Conservation (phyloP, 2,797 vertebrate genomes). For the Galago senegalensis region DNA sequence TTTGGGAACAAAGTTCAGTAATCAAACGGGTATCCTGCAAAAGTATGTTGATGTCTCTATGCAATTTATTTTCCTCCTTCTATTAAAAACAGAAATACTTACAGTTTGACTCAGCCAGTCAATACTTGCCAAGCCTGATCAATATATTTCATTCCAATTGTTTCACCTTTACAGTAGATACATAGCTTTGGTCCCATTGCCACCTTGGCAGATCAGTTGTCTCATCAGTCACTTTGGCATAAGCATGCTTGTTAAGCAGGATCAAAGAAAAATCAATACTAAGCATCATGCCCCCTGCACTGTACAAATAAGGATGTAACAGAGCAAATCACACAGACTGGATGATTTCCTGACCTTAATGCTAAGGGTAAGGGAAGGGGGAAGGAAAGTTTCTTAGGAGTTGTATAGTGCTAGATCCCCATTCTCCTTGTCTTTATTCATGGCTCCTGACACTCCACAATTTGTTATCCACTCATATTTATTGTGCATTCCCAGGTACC, state of each 20-base stretch:
- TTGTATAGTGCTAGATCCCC: not conserved
- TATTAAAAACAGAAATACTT: slow-evolving; percentile 38
- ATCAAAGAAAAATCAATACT: slow-evolving; percentile 76
- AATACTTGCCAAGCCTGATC: slow-evolving; percentile 10
- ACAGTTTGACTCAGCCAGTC: slow-evolving; percentile 75
- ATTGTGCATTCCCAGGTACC: not conserved
- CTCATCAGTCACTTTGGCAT: slow-evolving; percentile 77
- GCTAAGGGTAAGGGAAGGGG: not conserved
- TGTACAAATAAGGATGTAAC: not conserved
- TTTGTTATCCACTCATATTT: slow-evolving; percentile 65
- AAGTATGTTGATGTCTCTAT: not conserved
- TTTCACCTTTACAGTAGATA: slow-evolving; percentile 50
- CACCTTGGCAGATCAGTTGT: slow-evolving; percentile 70
- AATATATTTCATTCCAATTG: slow-evolving; percentile 73
- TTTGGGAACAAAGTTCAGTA: not conserved
- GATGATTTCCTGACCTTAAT: slow-evolving; percentile 44
- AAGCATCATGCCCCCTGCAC: slow-evolving; percentile 10
- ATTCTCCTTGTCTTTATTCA: slow-evolving; percentile 51
- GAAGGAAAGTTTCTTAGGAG: not conserved
- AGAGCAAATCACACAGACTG: not conserved
- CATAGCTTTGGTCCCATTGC: slow-evolving; percentile 57
- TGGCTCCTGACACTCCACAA: not conserved
- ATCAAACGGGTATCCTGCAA: not conserved
- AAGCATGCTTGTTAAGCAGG: slow-evolving; percentile 76
- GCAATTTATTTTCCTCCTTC: not conserved